Conservation (phyloP, 1,140 invertebrate species). For the Semibalanus balanoides region DNA sequence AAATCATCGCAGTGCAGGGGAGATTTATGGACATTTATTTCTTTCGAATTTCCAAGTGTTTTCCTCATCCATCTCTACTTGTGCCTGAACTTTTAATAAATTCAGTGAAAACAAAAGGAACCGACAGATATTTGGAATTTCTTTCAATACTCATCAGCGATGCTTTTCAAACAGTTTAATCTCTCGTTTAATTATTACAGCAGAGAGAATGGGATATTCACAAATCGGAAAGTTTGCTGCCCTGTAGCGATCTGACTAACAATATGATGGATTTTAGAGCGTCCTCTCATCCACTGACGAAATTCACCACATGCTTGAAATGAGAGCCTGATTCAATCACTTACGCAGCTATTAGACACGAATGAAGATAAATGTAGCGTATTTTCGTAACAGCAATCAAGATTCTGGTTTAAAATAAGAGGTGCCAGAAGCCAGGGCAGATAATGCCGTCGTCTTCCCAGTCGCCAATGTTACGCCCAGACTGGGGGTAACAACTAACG, state of each 20-base stretch:
- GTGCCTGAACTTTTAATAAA: not conserved
- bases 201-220: not conserved
- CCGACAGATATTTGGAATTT: conserved; percentile 2
- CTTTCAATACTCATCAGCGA: not conserved
- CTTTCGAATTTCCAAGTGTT: not conserved
- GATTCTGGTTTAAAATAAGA: too few relatives aligned
- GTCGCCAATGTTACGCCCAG: too few relatives aligned
- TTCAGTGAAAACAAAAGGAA: not conserved
- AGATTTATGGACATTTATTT: not conserved
- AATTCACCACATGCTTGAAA: not conserved
- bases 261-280: not conserved
- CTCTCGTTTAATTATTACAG: not conserved
- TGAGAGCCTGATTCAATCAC: too few relatives aligned
- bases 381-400: too few relatives aligned
- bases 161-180: not conserved
- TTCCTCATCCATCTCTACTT: not conserved
- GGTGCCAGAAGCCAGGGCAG: too few relatives aligned
- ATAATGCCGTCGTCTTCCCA: too few relatives aligned
- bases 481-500: too few relatives aligned
- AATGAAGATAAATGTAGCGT: too few relatives aligned
- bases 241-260: not conserved
- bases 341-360: too few relatives aligned
- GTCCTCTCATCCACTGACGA: not conserved
- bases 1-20: not conserved
- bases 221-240: not conserved